These are phyloP conservation scores for Acanthurus leucopareius DNA, from an alignment of 2,797 vertebrate genomes.

Conservation along the genomic window DNA sequence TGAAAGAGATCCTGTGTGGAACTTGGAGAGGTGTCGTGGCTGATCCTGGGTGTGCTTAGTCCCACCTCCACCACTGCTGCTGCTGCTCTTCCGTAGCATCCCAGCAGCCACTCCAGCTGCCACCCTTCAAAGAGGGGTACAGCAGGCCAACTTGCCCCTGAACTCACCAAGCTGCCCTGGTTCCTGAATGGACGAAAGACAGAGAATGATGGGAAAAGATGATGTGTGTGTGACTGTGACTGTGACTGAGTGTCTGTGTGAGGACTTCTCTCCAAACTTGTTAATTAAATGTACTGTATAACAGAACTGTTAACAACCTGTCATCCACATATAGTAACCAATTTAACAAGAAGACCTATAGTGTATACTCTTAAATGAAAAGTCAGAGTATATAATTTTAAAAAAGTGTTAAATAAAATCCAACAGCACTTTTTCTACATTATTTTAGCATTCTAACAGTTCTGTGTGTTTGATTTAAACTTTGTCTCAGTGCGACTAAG, in stretches of 20 bases:
- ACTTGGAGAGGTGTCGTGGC: constrained; percentile 81
- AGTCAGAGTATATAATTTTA: no score
- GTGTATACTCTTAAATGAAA: neutral
- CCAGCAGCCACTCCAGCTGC: constrained; percentile 64
- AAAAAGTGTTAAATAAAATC: neutral
- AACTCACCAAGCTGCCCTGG: constrained; percentile 61
- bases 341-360: neutral
- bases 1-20: constrained; percentile 83
- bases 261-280: neutral
- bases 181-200: constrained; percentile 58
- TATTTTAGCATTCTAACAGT: neutral
- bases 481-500: no score
- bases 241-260: neutral
- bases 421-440: neutral
- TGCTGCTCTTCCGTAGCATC: constrained; percentile 82
- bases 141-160: constrained; percentile 61
- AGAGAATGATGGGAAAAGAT: constrained; percentile 12
- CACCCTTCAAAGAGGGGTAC: constrained; percentile 63
- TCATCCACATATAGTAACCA: neutral
- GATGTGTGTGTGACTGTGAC: neutral
- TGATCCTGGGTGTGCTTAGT: constrained; percentile 85
- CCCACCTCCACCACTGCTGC: constrained; percentile 72
- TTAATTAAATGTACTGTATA: neutral
- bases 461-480: no score
- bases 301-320: neutral